Percentiles rank a stretch among this genome's conserved stretches.
Conservation (phyloP, 2,113 vertebrate genomes). For the Notarius lentiginosus region DNA sequence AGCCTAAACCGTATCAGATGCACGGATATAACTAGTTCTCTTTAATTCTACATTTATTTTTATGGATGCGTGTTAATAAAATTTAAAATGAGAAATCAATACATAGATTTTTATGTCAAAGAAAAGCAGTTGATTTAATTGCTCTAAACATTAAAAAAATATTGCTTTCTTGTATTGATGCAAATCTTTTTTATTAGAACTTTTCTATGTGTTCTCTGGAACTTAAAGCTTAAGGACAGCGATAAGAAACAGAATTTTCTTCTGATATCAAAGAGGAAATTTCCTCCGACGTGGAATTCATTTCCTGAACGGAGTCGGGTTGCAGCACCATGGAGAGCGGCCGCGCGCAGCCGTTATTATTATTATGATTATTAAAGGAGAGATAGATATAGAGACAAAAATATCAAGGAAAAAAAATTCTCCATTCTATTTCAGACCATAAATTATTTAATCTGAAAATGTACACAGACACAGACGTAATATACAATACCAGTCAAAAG, state of each 20-base stretch:
- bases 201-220: background rate
- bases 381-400: background rate
- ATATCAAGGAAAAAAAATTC: too few relatives aligned
- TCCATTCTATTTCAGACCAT: background rate
- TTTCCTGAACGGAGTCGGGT: slow-evolving; percentile 4
- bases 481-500: background rate
- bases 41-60: background rate
- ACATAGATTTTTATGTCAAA: background rate
- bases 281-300: background rate
- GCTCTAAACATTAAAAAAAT: background rate
- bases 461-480: background rate
- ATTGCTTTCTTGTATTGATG: background rate
- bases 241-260: too few relatives aligned
- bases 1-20: background rate
- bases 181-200: background rate
- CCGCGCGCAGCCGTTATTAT: slow-evolving; percentile 26
- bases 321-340: slow-evolving; percentile 73
- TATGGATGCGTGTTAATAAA: background rate
- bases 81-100: background rate
- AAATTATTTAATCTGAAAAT: background rate
- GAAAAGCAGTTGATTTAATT: background rate
- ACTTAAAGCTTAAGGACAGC: background rate
- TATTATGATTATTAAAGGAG: slow-evolving; percentile 28
- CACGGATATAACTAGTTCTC: too few relatives aligned
- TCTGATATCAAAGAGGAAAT: background rate